Evolutionary conservation across 2,888 invertebrate species (phyloP), one percentile per base, ranked within the genome.

Genomic region (Galerucella calmariensis): DNA sequence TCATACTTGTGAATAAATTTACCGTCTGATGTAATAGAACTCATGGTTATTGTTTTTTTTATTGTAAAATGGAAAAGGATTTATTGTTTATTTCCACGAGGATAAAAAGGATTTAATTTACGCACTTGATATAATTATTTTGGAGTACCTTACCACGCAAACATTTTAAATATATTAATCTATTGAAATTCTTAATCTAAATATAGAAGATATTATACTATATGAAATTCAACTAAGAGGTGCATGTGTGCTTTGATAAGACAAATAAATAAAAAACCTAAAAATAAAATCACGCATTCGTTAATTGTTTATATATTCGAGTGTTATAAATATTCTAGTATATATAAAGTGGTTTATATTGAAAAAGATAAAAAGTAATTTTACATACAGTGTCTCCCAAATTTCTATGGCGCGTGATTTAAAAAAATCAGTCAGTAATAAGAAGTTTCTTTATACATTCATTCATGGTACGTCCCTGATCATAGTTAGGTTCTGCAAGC

Each of bases 261-360:
- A 56, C 20, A 56, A 61, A 61, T 35, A 61, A 61, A 61, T 61
- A 61, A 61, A 61, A 27, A 35, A 35, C 35, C 61, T 61, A 61
- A 61, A 61, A 61, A 61, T 61, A 61, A 61, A 35, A 35, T 61
- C 14, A 35, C 20, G 20, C 61, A 61, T 61, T 35, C 27, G 61
- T 61, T 35, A 16, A 61, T 61, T 61, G 61, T 35, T 8, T 35
- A 61, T 58, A 58, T 27, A 27, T 35, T 12, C 16, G 16, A 20
- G 56, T 20, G 10, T 56, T 16, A 20, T 20, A 56, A 56, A 20
- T 56, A 56, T 56, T 16, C 56, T 16, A 3, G 20, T 56, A 56
- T 20, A 56, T 56, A 20, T 56, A 20, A 56, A 56, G 56, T 56
- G 16, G 56, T 16, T 56, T 20, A 56, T 56, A 16, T 56, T 56